Base-by-base conservation (phyloP, 2,797 vertebrate genomes). In the Sebastes matsubarae region DNA sequence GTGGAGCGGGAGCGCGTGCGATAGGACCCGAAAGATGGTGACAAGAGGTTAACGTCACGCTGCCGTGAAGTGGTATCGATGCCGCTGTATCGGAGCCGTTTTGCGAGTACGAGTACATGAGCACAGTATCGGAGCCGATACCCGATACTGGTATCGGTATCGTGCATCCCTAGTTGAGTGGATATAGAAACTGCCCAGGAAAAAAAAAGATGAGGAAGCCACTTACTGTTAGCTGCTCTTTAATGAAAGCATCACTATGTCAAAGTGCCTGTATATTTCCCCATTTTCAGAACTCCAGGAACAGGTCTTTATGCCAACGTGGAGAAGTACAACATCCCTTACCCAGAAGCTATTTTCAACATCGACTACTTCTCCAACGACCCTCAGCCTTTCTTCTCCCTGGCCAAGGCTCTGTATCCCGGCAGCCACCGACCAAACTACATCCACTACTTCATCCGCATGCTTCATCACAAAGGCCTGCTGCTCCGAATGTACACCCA, bases 401-500 rank as follows among this genome's bases (percentile, higher is more conserved):
- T 97, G 82, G 95, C 95, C 74, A 96, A 96, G 90, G 94, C 94
- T 85, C 86, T 95, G 8, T 95, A 97, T 84, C 95, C 96, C 0
- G 96, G 96, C 61, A 92, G 77, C 77, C 96, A 96, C 88, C 87
- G 87, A 59, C 94, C 94, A 32, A 93, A 94, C 81, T 90, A 91
- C 85, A 90, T 93, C 18, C 95, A 95, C 80, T 96, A 92, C 87
- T 92, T 96, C 84, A 94, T 96, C 89, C 94, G 90, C 72, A 93
- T 94, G 94, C 92, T 97, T 36, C 94, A 97, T 80, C 95, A 95
- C 82, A 96, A 96, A 89, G 95, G 95, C 18, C 88, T 97, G 79
- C 89, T 97, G 81, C 95, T 97, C 4, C 90, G 96, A 24, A 87
- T 96, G 89, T 97, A 97, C 90, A 97, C 95, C 0, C 96, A 97